These are phyloP conservation scores for Lordiphosa mommai DNA, from an alignment of 1,140 invertebrate species.

Conservation along the genomic window DNA sequence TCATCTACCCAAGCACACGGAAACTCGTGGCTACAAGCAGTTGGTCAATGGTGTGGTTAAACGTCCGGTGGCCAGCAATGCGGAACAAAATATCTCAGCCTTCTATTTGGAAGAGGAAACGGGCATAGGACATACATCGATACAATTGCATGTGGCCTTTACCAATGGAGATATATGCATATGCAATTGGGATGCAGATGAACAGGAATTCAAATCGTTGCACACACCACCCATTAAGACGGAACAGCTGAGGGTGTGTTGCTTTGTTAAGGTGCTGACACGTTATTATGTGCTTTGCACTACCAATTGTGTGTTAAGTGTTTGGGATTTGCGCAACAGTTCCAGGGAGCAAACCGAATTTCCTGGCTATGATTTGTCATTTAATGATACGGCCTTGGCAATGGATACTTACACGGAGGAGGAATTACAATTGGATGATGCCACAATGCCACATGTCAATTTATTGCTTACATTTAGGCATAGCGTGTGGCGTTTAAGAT, in stretches of 20 bases:
- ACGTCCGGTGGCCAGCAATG: constrained; percentile 7
- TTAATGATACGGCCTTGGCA: constrained; percentile 10
- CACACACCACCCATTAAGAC: constrained; percentile 25
- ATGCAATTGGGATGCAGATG: constrained; percentile 31
- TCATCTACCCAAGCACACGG: constrained; percentile 2
- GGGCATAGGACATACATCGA: constrained; percentile 1
- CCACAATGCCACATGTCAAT: constrained; percentile 6
- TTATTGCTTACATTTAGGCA: constrained; percentile 46
- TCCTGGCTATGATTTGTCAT: constrained; percentile 1
- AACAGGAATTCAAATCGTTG: constrained; percentile 32
- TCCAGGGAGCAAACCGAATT: constrained; percentile 6
- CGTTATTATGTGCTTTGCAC: constrained; percentile 50
- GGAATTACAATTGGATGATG: constrained; percentile 1
- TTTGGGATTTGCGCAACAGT: constrained; percentile 38
- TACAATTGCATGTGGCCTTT: constrained; percentile 53
- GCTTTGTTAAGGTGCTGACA: constrained; percentile 28
- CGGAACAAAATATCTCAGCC: constrained; percentile 30
- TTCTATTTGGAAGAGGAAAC: constrained; percentile 44
- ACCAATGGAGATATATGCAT: constrained; percentile 48
- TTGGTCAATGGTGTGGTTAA: constrained; percentile 34
- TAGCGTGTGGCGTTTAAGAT: constrained; percentile 30
- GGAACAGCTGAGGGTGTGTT: constrained; percentile 7
- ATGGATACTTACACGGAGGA: constrained; percentile 26
- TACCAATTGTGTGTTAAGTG: constrained; percentile 10
- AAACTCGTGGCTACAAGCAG: constrained; percentile 23